Conservation (phyloP, 2,888 invertebrate species). For the Automeris io region DNA sequence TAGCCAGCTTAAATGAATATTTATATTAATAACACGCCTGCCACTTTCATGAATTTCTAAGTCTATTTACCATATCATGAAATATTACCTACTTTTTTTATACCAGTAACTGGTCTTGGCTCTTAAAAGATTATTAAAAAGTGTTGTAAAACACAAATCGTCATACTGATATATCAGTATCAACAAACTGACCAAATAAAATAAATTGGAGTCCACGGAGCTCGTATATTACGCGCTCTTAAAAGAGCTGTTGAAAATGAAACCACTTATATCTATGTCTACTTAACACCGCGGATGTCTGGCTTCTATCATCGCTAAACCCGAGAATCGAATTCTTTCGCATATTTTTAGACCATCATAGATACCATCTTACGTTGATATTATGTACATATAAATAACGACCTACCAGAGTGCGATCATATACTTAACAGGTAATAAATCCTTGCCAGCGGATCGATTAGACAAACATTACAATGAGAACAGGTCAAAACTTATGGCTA, state of each 20-base stretch:
- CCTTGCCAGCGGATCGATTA: background rate
- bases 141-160: background rate
- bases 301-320: slow-evolving; percentile 43
- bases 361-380: slow-evolving; percentile 8
- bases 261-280: slow-evolving; percentile 42
- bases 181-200: slow-evolving; percentile 4
- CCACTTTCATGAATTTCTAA: no score
- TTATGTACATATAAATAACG: background rate
- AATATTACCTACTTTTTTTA: no score
- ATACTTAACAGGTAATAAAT: slow-evolving; percentile 14
- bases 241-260: slow-evolving; percentile 26
- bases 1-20: no score
- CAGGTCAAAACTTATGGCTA: background rate
- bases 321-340: slow-evolving; percentile 30
- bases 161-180: background rate
- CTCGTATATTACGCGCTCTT: slow-evolving; percentile 13
- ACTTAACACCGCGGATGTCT: slow-evolving; percentile 45
- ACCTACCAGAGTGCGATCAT: slow-evolving; percentile 7
- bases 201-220: slow-evolving; percentile 7
- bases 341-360: slow-evolving; percentile 32
- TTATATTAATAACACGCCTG: no score
- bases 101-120: background rate
- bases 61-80: no score
- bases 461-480: background rate
- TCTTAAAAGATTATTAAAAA: background rate